A percentile compares a stretch with the other conserved stretches of the same genome.
These are phyloP conservation scores for Tetragnatha versicolor DNA, from an alignment of 1,140 invertebrate genomes.

Conservation along the genomic window DNA sequence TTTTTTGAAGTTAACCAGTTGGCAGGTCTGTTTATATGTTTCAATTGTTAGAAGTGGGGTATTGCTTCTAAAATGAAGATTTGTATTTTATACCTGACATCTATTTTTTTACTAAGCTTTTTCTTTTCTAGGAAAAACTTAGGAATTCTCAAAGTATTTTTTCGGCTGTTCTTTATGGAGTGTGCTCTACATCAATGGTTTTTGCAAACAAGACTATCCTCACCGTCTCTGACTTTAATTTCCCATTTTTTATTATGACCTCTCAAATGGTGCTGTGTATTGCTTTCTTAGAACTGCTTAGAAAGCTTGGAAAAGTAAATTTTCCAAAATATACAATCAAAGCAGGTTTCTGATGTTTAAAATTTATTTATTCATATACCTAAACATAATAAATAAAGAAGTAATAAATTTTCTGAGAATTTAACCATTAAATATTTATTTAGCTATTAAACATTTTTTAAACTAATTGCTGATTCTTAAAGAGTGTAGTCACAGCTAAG, in stretches of 20 bases:
- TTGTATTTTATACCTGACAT: too few species aligned
- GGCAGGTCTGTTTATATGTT: too few species aligned
- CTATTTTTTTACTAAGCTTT: too few species aligned
- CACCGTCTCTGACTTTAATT: slow-evolving; percentile 65
- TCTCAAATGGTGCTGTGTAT: slow-evolving; percentile 66
- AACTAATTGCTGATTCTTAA: neutral
- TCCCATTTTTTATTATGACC: slow-evolving; percentile 66
- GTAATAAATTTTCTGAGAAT: neutral
- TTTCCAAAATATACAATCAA: slow-evolving; percentile 33
- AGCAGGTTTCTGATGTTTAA: slow-evolving; percentile 12
- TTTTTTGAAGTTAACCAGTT: too few species aligned
- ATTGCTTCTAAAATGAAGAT: too few species aligned
- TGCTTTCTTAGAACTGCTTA: slow-evolving; percentile 60
- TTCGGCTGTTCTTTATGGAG: slow-evolving; percentile 63
- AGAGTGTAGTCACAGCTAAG: neutral
- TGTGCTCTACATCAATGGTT: slow-evolving; percentile 66
- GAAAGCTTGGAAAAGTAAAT: slow-evolving; percentile 18
- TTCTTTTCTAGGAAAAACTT: neutral
- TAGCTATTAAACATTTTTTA: neutral
- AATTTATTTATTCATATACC: neutral
- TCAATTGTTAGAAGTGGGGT: too few species aligned
- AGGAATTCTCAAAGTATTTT: slow-evolving; percentile 11
- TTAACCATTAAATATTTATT: neutral
- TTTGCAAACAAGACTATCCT: slow-evolving; percentile 67
- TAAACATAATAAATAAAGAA: too few species aligned